Evolutionary conservation across 64 coral and sea anemone species (phyloP).

Genomic region (Trachythela sp.): DNA sequence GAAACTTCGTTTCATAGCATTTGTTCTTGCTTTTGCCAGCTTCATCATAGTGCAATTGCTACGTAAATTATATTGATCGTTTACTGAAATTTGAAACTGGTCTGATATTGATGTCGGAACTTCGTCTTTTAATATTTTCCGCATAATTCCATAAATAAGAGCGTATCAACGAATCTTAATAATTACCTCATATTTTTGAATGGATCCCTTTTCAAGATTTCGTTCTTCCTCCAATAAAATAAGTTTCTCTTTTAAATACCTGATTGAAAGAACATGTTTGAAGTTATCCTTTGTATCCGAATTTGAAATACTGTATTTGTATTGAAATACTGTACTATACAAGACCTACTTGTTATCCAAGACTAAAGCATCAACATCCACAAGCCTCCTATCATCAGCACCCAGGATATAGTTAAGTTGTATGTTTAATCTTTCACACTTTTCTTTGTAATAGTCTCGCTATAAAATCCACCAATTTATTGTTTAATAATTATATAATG

Average conservation of each 20-base stretch:
- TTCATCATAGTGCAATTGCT: too few relatives aligned
- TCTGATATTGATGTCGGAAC: too few relatives aligned
- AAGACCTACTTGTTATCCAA: conserved; percentile 84
- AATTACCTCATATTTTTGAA: conserved; percentile 76
- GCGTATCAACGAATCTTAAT: neutral
- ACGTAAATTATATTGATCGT: too few relatives aligned
- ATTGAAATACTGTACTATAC: neutral
- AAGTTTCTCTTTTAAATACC: conserved; percentile 92
- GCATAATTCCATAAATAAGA: too few relatives aligned
- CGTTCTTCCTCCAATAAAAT: conserved; percentile 86
- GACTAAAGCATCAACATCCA: conserved; percentile 85
- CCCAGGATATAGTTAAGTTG: conserved; percentile 96
- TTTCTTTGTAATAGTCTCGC: conserved; percentile 88
- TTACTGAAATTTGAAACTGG: too few relatives aligned
- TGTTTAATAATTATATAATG: too few relatives aligned
- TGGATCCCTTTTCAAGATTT: conserved; percentile 55
- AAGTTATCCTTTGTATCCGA: neutral
- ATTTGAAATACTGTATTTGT: neutral
- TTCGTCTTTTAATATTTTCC: too few relatives aligned
- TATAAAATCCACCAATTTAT: conserved; percentile 2
- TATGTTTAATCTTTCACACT: conserved; percentile 84
- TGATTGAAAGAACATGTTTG: neutral
- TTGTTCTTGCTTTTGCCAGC: too few relatives aligned
- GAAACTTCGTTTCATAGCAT: too few relatives aligned
- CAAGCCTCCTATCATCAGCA: conserved; percentile 85